Evolutionary conservation across 2,888 invertebrate species (phyloP).

Genomic region (Coelinius sp.): DNA sequence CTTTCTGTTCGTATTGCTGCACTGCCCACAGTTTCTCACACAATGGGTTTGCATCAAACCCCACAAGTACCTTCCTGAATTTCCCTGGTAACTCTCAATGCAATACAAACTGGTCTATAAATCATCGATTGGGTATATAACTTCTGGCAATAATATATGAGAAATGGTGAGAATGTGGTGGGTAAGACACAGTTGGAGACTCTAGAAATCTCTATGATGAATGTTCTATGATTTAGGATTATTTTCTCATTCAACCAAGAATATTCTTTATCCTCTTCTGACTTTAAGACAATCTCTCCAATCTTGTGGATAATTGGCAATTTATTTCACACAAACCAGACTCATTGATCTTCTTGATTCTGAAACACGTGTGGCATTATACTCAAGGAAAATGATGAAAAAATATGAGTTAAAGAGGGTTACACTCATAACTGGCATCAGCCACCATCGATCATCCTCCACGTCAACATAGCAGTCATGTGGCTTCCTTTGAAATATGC

Average conservation of each 20-base stretch:
- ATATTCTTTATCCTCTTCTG: constrained; percentile 1
- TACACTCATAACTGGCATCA: background rate
- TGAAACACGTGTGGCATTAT: background rate
- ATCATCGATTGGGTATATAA: constrained; percentile 13
- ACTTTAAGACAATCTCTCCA: background rate
- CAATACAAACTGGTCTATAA: constrained; percentile 27
- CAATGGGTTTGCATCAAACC: constrained; percentile 9
- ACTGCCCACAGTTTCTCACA: constrained; percentile 16
- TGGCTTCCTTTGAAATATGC: background rate
- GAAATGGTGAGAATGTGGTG: background rate
- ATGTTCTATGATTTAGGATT: background rate
- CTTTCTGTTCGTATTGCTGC: constrained; percentile 38
- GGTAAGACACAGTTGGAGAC: background rate
- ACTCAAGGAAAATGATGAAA: background rate
- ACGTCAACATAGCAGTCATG: constrained; percentile 4
- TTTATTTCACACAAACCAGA: background rate
- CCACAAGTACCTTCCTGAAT: constrained; percentile 9
- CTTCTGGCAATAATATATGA: background rate
- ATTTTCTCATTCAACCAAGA: background rate
- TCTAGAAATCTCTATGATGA: background rate
- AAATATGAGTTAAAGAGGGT: background rate
- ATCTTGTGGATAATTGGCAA: background rate
- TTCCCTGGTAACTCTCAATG: background rate
- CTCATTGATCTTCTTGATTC: constrained; percentile 10
- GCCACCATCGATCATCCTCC: constrained; percentile 13